These are phyloP conservation scores for Aethina tumida DNA, from an alignment of 1,140 invertebrate genomes.

Conservation along the genomic window DNA sequence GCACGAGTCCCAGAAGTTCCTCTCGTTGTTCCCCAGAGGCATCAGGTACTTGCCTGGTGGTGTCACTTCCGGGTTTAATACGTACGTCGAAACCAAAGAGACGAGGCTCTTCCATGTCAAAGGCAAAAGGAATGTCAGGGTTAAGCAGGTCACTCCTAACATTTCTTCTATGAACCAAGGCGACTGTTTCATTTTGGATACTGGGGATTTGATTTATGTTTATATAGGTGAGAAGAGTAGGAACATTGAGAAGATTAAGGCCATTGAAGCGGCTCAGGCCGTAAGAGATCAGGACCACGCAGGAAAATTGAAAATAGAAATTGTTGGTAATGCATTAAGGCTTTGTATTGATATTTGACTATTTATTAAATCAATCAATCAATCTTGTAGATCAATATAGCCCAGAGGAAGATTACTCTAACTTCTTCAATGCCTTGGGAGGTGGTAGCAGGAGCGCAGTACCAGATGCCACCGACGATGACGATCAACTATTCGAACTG, in stretches of 20 bases:
- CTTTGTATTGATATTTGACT: background rate
- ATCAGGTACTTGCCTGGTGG: constrained; percentile 74
- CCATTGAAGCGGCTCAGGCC: constrained; percentile 63
- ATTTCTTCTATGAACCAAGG: constrained; percentile 79
- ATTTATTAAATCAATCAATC: too few relatives aligned
- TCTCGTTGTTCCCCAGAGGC: constrained; percentile 66
- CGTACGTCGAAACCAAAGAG: constrained; percentile 60
- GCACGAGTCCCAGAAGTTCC: constrained; percentile 70
- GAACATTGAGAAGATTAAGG: constrained; percentile 62
- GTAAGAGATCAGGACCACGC: constrained; percentile 75
- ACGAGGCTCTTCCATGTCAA: constrained; percentile 78
- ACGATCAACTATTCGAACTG: constrained; percentile 54
- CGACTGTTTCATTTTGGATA: constrained; percentile 81
- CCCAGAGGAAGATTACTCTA: constrained; percentile 46
- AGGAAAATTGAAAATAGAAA: constrained; percentile 48
- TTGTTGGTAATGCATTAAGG: constrained; percentile 2
- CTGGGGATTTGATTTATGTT: constrained; percentile 65
- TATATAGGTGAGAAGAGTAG: constrained; percentile 60
- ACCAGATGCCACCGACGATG: constrained; percentile 53
- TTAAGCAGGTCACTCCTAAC: constrained; percentile 57
- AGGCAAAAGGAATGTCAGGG: constrained; percentile 74
- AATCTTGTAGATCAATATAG: constrained; percentile 52
- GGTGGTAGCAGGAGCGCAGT: constrained; percentile 53
- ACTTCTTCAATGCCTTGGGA: constrained; percentile 62
- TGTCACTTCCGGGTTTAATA: constrained; percentile 71